Evolutionary conservation across 1,140 invertebrate species (phyloP), one percentile per base, ranked within the genome.

Genomic region (Psix sp.): DNA sequence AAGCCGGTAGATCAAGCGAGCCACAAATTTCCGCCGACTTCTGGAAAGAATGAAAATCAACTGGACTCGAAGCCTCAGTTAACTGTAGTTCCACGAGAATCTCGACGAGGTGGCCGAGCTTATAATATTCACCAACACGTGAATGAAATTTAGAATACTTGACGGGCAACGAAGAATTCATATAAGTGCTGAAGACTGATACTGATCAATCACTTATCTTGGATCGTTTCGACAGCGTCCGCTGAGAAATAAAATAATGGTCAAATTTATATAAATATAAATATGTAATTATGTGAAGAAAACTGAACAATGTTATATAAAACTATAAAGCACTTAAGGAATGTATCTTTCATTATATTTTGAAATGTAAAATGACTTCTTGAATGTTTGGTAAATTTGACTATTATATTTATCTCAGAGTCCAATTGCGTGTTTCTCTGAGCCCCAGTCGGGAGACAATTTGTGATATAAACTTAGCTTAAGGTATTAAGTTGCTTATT

Each of bases 61-160:
- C 54, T 77, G 21, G 42, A 67, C 9, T 9, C 43, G n/a, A 71
- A 43, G 16, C 66, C 70, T 35, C 74, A 49, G 35, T 43, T 82
- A n/a, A 77, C 78, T 2, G 79, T 86, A 10, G 82, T 87, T 0
- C 81, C 85, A 0, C 78, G 77, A 0, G 86, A 86, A 40, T 87
- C 86, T 6, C 80, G 84, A 16, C 68, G 86, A 13, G 86, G 85
- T 0, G 86, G 85, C 3, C 76, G 84, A 13, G 86, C 85, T 15
- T 87, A 87, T 48, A 86, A 84, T 46, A 87, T 87, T 42, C 86
- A 86, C 59, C 86, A 86, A 26, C 85, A 86, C 63, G 80, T 86
- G 0, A 87, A 87, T 62, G 86, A 87, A 76, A 80, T 87, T 18
- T 87, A 73, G 29, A 62, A 46, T 26, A 1, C 17, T 42, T 29